Conservation (phyloP, 2,113 vertebrate species). For the Melospiza melodia region DNA sequence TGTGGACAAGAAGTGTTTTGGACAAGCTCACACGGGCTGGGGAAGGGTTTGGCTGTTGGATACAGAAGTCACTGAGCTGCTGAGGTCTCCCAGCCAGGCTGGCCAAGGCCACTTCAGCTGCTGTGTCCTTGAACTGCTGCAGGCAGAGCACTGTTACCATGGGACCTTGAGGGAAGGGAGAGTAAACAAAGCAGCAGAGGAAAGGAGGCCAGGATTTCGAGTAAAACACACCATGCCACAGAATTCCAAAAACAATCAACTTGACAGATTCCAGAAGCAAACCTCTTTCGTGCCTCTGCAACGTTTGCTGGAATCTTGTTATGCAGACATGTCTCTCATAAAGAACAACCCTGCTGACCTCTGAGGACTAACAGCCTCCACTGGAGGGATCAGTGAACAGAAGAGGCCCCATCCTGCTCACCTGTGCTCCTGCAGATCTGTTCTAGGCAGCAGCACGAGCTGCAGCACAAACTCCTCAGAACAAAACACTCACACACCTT, state of each 20-base stretch:
- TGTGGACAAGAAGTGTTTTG: neutral
- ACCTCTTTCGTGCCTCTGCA: neutral
- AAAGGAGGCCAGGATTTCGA: neutral
- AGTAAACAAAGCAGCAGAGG: neutral
- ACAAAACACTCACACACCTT: neutral
- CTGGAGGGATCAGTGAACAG: neutral
- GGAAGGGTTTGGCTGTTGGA: neutral
- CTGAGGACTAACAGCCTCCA: neutral
- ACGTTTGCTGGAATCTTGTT: neutral
- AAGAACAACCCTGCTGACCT: neutral
- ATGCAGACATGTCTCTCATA: neutral
- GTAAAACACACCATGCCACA: slow-evolving; percentile 7
- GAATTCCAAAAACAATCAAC: neutral
- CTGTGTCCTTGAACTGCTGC: neutral
- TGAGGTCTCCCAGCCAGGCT: neutral
- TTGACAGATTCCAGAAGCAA: neutral
- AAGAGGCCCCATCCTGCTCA: neutral
- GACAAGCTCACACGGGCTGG: neutral
- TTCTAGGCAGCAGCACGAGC: neutral
- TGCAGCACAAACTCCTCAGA: neutral
- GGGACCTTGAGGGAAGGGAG: neutral
- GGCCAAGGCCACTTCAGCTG: neutral
- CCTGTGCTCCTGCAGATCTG: neutral
- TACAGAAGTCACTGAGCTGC: neutral
- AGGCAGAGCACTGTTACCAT: neutral